Evolutionary conservation across 2,113 vertebrate species (phyloP).

Genomic region (Nannobrachium achirus): DNA sequence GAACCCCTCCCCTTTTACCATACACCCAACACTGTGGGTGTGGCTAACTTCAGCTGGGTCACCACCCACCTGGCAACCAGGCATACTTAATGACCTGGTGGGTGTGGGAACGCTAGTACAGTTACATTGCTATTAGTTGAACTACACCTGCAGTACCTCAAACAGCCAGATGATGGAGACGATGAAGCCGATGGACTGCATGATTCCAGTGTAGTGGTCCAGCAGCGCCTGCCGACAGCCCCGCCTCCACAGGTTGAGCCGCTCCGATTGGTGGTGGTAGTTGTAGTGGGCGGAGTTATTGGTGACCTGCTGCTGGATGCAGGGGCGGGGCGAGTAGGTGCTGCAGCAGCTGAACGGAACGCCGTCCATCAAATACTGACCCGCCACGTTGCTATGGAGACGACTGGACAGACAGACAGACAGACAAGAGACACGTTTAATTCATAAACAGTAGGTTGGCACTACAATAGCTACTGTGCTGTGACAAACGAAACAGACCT

Average conservation of each 20-base stretch:
- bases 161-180: conserved; percentile 88
- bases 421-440: not conserved
- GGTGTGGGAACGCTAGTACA: too few relatives aligned
- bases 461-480: too few relatives aligned
- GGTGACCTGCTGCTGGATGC: conserved; percentile 87
- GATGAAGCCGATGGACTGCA: conserved; percentile 82
- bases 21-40: too few relatives aligned
- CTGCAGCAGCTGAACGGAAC: conserved; percentile 93
- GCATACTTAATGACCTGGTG: too few relatives aligned
- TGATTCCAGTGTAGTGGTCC: conserved; percentile 84
- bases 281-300: conserved; percentile 84
- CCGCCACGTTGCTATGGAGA: conserved; percentile 84
- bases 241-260: conserved; percentile 85
- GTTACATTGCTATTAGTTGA: too few relatives aligned
- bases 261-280: conserved; percentile 79
- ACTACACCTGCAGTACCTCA: conserved; percentile 76
- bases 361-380: conserved; percentile 83
- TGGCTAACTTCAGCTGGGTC: too few relatives aligned
- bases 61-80: too few relatives aligned
- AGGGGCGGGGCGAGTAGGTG: conserved; percentile 84
- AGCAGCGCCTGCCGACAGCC: conserved; percentile 86
- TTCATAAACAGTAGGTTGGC: too few relatives aligned
- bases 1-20: too few relatives aligned
- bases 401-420: conserved; percentile 70
- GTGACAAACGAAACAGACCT: too few relatives aligned